phyloP scores from a whole-genome alignment of 2,888 invertebrate genomes.

The Mayetiola destructor region DNA sequence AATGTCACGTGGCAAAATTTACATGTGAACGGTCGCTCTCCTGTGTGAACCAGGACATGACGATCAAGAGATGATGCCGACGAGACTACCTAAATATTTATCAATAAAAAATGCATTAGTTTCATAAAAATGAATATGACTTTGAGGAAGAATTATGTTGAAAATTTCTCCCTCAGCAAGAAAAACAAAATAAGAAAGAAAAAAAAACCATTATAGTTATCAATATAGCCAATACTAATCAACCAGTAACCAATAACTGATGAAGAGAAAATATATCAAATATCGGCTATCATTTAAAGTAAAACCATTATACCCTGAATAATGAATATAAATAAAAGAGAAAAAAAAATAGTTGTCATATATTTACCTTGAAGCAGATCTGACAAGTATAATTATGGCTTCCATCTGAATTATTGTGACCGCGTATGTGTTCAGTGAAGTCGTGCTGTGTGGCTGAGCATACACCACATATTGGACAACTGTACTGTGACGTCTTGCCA shows the following conservation, averaged over 20 bases:
- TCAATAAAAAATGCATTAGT: not conserved
- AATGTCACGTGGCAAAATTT: slow-evolving; percentile 64
- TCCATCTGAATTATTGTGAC: slow-evolving; percentile 43
- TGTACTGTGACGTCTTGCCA: slow-evolving; percentile 30
- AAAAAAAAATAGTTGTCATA: too few relatives aligned
- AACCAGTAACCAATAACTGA: too few relatives aligned
- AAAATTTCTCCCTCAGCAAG: too few relatives aligned
- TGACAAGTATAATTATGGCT: slow-evolving; percentile 35
- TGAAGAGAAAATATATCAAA: too few relatives aligned
- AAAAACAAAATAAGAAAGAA: not conserved
- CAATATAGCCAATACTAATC: too few relatives aligned
- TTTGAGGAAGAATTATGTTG: too few relatives aligned
- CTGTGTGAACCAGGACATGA: slow-evolving; percentile 66
- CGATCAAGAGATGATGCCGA: slow-evolving; percentile 66
- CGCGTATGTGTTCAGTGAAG: slow-evolving; percentile 53
- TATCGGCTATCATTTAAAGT: too few relatives aligned
- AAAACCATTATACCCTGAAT: too few relatives aligned
- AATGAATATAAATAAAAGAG: too few relatives aligned
- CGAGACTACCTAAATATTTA: slow-evolving; percentile 44
- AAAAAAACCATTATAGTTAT: slow-evolving; percentile 1
- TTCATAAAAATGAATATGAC: too few relatives aligned
- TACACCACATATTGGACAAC: slow-evolving; percentile 51
- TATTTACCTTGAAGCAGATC: slow-evolving; percentile 35
- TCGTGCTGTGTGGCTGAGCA: slow-evolving; percentile 48
- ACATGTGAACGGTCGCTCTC: slow-evolving; percentile 67